A percentile compares a stretch with the other conserved stretches of the same genome.
Evolutionary conservation across 2,113 vertebrate species (phyloP).

Genomic region (Heterochromis multidens): DNA sequence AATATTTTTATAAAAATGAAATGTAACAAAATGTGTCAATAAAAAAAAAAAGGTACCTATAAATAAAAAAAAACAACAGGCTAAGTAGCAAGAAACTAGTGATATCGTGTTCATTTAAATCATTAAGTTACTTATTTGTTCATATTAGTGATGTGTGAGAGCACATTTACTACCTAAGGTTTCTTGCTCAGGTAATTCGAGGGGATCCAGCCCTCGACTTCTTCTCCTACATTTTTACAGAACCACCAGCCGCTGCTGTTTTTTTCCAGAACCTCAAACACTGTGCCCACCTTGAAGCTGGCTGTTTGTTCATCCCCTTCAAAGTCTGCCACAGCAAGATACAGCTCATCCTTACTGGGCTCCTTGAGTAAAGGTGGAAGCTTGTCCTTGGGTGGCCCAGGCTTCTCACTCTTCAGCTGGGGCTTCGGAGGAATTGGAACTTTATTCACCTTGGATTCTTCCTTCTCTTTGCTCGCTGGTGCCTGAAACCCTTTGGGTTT

Average conservation of each 20-base stretch:
- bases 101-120: constrained; percentile 31
- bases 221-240: constrained; percentile 87
- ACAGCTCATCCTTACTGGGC: constrained; percentile 82
- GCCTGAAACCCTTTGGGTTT: constrained; percentile 83
- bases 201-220: constrained; percentile 95
- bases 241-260: constrained; percentile 97
- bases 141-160: neutral
- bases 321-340: constrained; percentile 92
- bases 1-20: constrained; percentile 57
- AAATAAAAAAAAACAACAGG: constrained; percentile 62
- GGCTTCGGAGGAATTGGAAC: constrained; percentile 76
- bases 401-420: constrained; percentile 80
- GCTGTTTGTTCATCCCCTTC: constrained; percentile 91
- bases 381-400: constrained; percentile 75
- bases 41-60: constrained; percentile 67
- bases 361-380: constrained; percentile 70
- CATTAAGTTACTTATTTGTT: neutral
- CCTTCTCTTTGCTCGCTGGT: constrained; percentile 67
- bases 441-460: constrained; percentile 82
- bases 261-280: constrained; percentile 93
- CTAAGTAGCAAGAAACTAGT: constrained; percentile 60
- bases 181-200: constrained; percentile 97
- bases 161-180: constrained; percentile 74
- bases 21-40: constrained; percentile 34
- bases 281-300: constrained; percentile 90